These are phyloP conservation scores for Brienomyrus longianalis DNA, from an alignment of 2,113 vertebrate genomes.

Conservation along the genomic window DNA sequence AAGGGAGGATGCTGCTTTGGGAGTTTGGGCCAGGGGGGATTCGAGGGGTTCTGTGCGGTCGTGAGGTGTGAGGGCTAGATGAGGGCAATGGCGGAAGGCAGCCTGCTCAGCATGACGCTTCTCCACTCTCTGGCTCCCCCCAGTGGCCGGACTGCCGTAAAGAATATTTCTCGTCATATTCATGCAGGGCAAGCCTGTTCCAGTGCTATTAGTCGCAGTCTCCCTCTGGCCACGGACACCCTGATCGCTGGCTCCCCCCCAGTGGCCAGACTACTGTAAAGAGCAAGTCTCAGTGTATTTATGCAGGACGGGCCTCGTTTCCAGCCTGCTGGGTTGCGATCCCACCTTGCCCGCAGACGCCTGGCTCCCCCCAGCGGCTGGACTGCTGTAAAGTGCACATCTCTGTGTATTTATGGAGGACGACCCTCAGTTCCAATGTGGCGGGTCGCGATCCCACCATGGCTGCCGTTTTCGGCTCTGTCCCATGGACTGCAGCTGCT, in stretches of 20 bases:
- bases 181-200: not conserved
- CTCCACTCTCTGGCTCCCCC: not conserved
- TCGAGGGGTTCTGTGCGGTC: not conserved
- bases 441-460: not conserved
- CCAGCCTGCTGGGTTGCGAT: too few relatives aligned
- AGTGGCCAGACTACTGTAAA: not conserved
- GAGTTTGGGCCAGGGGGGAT: not conserved
- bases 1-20: not conserved
- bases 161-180: not conserved
- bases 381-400: not conserved
- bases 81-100: not conserved
- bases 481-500: conserved; percentile 61
- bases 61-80: not conserved
- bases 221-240: not conserved
- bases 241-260: not conserved
- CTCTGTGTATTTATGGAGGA: not conserved
- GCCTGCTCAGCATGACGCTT: not conserved
- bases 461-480: conserved; percentile 19
- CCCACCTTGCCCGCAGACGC: too few relatives aligned
- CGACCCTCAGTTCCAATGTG: not conserved
- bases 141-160: not conserved
- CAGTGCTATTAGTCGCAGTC: not conserved
- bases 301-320: not conserved
- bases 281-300: not conserved
- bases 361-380: too few relatives aligned